Percentiles rank a stretch among this genome's conserved stretches.
These are phyloP conservation scores for Gymnocypris eckloni DNA, from an alignment of 2,797 vertebrate genomes.

Conservation along the genomic window DNA sequence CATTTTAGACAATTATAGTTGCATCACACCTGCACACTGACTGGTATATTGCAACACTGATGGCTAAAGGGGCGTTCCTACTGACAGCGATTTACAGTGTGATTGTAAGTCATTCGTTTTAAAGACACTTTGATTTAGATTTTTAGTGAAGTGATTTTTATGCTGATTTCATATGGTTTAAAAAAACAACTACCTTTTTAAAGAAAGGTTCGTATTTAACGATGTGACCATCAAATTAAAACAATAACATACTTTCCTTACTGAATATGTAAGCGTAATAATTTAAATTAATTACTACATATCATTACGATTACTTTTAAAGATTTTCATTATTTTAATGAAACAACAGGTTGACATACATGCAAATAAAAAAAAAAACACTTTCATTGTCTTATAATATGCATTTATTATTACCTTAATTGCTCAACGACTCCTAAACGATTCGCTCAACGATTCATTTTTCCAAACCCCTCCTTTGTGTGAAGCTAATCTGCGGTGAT, in stretches of 20 bases:
- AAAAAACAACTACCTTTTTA: background rate
- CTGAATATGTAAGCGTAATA: background rate
- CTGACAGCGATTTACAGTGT: background rate
- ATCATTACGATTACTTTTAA: background rate
- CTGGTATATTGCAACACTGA: background rate
- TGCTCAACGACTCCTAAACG: too few relatives aligned
- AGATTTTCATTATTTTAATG: background rate
- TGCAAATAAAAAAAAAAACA: background rate
- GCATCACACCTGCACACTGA: background rate
- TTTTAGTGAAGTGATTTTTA: background rate
- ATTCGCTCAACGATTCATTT: background rate
- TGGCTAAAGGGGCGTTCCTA: background rate
- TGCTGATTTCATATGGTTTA: background rate
- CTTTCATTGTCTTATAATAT: background rate
- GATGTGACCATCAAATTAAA: background rate
- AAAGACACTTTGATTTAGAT: background rate
- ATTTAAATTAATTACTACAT: background rate
- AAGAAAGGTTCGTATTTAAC: background rate
- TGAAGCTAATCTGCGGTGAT: background rate
- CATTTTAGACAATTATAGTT: constrained; percentile 13
- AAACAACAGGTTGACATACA: too few relatives aligned
- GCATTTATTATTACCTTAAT: background rate
- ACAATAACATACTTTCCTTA: background rate
- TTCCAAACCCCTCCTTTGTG: background rate
- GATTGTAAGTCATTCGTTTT: background rate